Evolutionary conservation across 2,113 vertebrate genomes (phyloP).

Genomic region (mouse (Mus musculus)): GRCm39 chr2:122480001-122480500

Average conservation of each 20-base stretch:
- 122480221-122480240: conserved; percentile 82
- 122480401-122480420: not conserved
- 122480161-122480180: conserved; percentile 86
- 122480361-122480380: not conserved
- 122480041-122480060: conserved; percentile 91
- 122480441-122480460: not conserved
- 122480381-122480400: not conserved
- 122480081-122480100: not conserved
- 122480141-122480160: not conserved
- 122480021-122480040: conserved; percentile 85
- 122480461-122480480: not conserved
- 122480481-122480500: not conserved
- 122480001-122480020: conserved; percentile 18
- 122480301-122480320: not conserved
- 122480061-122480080: not conserved
- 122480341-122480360: not conserved
- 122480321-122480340: not conserved
- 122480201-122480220: conserved; percentile 85
- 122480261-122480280: conserved; percentile 88
- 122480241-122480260: conserved; percentile 91
- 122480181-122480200: conserved; percentile 90
- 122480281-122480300: not conserved
- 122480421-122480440: not conserved
- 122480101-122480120: not conserved
- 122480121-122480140: not conserved